Conservation (phyloP, 2,113 vertebrate genomes). For the Dasyornis broadbenti region DNA sequence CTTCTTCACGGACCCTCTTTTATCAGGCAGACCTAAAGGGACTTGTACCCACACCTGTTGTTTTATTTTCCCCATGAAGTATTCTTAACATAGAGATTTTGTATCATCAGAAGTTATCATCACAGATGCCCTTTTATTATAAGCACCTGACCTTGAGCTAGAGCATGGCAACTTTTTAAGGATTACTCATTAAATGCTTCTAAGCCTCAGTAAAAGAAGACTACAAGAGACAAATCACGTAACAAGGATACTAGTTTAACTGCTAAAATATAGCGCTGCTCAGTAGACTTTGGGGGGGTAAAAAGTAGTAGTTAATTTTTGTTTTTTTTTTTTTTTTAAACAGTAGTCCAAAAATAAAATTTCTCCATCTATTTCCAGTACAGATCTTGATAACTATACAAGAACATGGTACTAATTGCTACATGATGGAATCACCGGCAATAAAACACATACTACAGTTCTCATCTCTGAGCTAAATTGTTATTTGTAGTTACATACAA, state of each 20-base stretch:
- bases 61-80: not conserved
- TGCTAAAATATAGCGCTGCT: slow-evolving; percentile 42
- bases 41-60: not conserved
- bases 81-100: not conserved
- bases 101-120: not conserved
- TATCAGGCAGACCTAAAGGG: not conserved
- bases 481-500: slow-evolving; percentile 44
- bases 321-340: not conserved
- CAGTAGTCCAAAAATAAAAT: slow-evolving; percentile 53
- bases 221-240: not conserved
- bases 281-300: slow-evolving; percentile 19
- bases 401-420: slow-evolving; percentile 48
- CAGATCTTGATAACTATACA: slow-evolving; percentile 39
- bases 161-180: not conserved
- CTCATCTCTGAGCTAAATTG: slow-evolving; percentile 34
- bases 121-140: not conserved
- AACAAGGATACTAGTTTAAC: slow-evolving; percentile 16
- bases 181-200: slow-evolving; percentile 3
- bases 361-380: slow-evolving; percentile 36
- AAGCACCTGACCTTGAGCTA: not conserved
- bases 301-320: not conserved
- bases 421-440: slow-evolving; percentile 34
- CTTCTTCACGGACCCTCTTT: not conserved
- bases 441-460: slow-evolving; percentile 47
- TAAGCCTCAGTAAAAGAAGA: slow-evolving; percentile 10